Base-by-base conservation (phyloP, 2,797 vertebrate species). In the Anisognathus igniventris region DNA sequence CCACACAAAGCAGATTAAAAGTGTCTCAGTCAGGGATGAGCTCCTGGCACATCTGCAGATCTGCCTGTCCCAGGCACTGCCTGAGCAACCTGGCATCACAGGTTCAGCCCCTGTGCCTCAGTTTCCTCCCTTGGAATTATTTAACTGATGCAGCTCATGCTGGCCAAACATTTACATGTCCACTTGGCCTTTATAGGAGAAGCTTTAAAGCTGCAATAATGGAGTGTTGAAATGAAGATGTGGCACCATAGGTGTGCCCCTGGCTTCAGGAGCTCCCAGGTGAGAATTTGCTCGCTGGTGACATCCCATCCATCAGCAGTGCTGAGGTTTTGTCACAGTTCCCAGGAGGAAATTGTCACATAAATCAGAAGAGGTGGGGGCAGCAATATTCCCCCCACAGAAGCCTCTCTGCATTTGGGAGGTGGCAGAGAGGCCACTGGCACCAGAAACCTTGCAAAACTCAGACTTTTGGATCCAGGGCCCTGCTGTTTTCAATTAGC, bases 271-370 rank as follows among this genome's bases (percentile, higher is more conserved):
- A 82, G n/a, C 64, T 81, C 62, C 47, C 66, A 75, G 88, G 80
- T 68, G 85, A 40, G 50, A 28, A 81, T 93, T 77, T 85, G 58
- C 83, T 96, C 81, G 28, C 88, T 84, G 86, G 47, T 92, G 96
- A 92, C 96, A 97, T 79, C 54, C 87, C 81, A 95, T 95, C 92
- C 96, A 95, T 97, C 97, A 97, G 90, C 42, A 8, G 54, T 33
- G 79, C 61, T 0, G 13, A 92, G 33, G 40, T 48, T 90, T 90
- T 98, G 96, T 96, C 97, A 96, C 92, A 62, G 85, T 56, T 93
- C 75, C 85, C 67, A 72, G 92, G 73, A 94, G 91, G 74, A 92
- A 96, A 58, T 80, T 86, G 92, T 93, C 92, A 90, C 92, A 91
- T 96, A 71, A 88, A 86, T 91, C 95, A 92, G 88, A 68, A 56